These are phyloP conservation scores for Electrophaes corylata DNA, from an alignment of 2,888 invertebrate genomes.

Conservation along the genomic window DNA sequence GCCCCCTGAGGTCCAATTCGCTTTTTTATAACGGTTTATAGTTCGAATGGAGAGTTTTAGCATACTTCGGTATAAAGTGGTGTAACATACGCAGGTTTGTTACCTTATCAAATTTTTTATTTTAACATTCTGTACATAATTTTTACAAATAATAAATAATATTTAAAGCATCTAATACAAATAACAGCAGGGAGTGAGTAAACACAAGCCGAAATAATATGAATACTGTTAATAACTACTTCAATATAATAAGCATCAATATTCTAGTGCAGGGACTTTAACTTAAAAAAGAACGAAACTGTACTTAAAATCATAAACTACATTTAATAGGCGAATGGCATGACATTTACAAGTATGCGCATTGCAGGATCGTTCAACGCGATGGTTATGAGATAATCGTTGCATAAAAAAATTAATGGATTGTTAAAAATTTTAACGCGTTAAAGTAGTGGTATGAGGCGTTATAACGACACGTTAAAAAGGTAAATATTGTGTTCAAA, in stretches of 20 bases:
- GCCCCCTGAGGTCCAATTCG: too few species aligned
- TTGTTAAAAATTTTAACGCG: too few species aligned
- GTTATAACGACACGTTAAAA: too few species aligned
- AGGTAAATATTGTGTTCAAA: too few species aligned
- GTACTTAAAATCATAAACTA: neutral
- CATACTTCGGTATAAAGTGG: too few species aligned
- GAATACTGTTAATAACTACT: neutral
- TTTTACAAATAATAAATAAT: constrained; percentile 1
- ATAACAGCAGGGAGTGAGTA: constrained; percentile 26
- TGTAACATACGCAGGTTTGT: too few species aligned
- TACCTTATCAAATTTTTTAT: neutral
- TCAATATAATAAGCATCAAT: constrained; percentile 9
- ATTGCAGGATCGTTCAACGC: neutral
- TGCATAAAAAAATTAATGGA: too few species aligned
- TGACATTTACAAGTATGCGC: neutral
- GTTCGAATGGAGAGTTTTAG: too few species aligned
- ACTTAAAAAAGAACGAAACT: neutral
- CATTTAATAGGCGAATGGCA: neutral
- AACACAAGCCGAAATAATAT: constrained; percentile 35
- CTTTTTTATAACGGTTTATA: too few species aligned
- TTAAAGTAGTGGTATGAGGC: too few species aligned
- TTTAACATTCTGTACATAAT: neutral
- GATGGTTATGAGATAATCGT: too few species aligned
- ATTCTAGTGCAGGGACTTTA: neutral
- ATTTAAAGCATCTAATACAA: constrained; percentile 23